phyloP scores from a whole-genome alignment of 2,113 vertebrate species.

The rat (Rattus norvegicus) region GRCr8 NC_086035.1:4015501-4016000 shows the following conservation, averaged over 20 bases:
- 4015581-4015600: background rate
- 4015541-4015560: background rate
- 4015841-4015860: background rate
- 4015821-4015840: background rate
- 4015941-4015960: background rate
- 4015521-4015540: too few species aligned
- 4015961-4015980: background rate
- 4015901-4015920: background rate
- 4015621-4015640: background rate
- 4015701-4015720: too few species aligned
- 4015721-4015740: background rate
- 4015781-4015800: fast-evolving
- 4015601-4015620: background rate
- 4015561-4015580: background rate
- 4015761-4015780: background rate
- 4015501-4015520: background rate
- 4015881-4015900: too few species aligned
- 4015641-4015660: background rate
- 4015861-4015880: background rate
- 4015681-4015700: background rate
- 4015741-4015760: background rate
- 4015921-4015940: background rate
- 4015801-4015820: background rate
- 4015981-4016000: background rate
- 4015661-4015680: background rate